These are phyloP conservation scores for Microdon myrmicae DNA, from an alignment of 2,888 invertebrate genomes.

Conservation along the genomic window DNA sequence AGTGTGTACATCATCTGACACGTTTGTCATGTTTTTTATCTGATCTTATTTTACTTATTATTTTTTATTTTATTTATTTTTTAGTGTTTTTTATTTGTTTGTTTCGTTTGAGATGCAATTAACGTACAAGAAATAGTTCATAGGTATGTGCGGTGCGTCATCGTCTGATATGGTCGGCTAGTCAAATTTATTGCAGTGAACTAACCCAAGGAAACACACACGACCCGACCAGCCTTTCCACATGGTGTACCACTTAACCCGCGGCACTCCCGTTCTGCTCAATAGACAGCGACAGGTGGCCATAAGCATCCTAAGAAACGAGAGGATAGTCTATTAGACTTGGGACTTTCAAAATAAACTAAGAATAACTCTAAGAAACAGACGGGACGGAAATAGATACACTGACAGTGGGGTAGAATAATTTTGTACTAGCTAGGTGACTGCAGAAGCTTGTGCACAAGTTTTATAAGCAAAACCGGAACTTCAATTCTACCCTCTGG, in stretches of 20 bases:
- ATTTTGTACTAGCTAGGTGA: too few relatives aligned
- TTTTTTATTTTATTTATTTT: conserved; percentile 14
- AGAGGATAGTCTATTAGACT: conserved; percentile 45
- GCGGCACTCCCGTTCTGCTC: conserved; percentile 27
- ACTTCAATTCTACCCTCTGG: too few relatives aligned
- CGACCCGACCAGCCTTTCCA: conserved; percentile 37
- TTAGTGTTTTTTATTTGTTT: too few relatives aligned
- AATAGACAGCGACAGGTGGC: conserved; percentile 51
- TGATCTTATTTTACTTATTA: conserved; percentile 20
- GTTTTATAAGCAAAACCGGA: too few relatives aligned
- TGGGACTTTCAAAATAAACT: conserved; percentile 46
- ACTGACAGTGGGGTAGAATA: conserved; percentile 18
- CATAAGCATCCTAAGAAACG: conserved; percentile 27
- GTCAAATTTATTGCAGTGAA: conserved; percentile 38
- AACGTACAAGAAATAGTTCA: conserved; percentile 15
- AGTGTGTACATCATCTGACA: too few relatives aligned
- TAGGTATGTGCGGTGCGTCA: conserved; percentile 32
- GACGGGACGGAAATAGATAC: conserved; percentile 28
- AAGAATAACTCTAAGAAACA: conserved; percentile 11
- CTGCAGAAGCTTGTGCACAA: too few relatives aligned
- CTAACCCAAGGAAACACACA: conserved; percentile 41
- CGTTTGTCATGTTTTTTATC: too few relatives aligned
- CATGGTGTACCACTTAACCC: conserved; percentile 34
- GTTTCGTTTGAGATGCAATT: conserved; percentile 32
- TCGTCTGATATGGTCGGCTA: conserved; percentile 22